Conservation (phyloP, 2,113 vertebrate genomes). For the Heterotis niloticus region DNA sequence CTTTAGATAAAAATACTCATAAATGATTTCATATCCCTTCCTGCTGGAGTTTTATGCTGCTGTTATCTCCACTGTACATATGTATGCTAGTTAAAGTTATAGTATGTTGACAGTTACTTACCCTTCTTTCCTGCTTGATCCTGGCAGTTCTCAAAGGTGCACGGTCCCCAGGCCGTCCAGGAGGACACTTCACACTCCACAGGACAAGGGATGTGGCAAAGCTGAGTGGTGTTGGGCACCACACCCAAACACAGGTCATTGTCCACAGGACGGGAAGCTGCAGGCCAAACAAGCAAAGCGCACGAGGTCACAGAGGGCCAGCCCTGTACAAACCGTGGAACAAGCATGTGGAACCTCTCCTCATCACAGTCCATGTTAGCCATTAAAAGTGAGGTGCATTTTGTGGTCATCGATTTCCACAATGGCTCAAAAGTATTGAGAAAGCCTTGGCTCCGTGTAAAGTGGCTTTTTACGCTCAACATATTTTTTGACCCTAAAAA, state of each 20-base stretch:
- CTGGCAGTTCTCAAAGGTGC: slow-evolving; percentile 88
- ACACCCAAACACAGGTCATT: slow-evolving; percentile 70
- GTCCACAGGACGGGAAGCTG: slow-evolving; percentile 83
- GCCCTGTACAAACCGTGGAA: not conserved
- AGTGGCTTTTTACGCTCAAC: too few species aligned
- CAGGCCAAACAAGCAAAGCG: not conserved
- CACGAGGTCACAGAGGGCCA: not conserved
- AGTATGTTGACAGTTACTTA: slow-evolving; percentile 44
- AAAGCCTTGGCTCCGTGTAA: too few species aligned
- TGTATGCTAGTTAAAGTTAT: too few species aligned
- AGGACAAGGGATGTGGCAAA: slow-evolving; percentile 90
- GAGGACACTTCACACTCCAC: slow-evolving; percentile 84
- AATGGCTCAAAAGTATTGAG: too few species aligned
- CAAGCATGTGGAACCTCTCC: not conserved
- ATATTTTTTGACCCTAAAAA: too few species aligned
- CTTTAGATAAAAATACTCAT: too few species aligned
- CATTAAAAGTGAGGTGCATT: too few species aligned
- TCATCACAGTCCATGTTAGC: not conserved
- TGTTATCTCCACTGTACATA: not conserved
- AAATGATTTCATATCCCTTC: too few species aligned
- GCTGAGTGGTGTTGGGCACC: slow-evolving; percentile 79
- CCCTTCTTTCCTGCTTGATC: slow-evolving; percentile 90
- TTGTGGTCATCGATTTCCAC: too few species aligned
- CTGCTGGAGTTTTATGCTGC: too few species aligned
- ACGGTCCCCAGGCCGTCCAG: slow-evolving; percentile 94